phyloP scores from a whole-genome alignment of 2,888 invertebrate species.

The Hirtodrosophila cameraria region DNA sequence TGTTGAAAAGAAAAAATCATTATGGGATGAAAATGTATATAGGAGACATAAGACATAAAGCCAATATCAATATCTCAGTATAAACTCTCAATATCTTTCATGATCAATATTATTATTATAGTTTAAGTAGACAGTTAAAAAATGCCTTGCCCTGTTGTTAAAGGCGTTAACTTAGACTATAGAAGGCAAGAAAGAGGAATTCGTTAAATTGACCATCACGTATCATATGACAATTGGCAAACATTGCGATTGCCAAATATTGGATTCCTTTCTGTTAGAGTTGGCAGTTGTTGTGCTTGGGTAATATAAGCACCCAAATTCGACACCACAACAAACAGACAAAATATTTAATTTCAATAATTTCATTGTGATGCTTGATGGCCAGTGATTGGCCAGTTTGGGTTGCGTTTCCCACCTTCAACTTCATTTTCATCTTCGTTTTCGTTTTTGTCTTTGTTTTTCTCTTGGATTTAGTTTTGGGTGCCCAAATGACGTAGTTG shows the following conservation, averaged over 20 bases:
- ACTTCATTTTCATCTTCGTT: not conserved
- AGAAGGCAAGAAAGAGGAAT: no score
- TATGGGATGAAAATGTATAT: no score
- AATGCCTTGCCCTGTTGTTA: no score
- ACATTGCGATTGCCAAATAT: conserved; percentile 41
- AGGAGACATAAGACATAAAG: no score
- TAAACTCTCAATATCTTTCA: no score
- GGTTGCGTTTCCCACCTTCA: conserved; percentile 11
- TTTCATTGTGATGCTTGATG: conserved; percentile 48
- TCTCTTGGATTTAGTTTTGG: no score
- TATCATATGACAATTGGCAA: conserved; percentile 40
- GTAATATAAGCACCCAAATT: conserved; percentile 68
- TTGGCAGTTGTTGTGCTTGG: conserved; percentile 19
- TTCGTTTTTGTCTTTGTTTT: not conserved
- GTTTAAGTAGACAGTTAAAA: no score
- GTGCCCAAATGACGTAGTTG: conserved; percentile 46
- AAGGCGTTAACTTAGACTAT: no score
- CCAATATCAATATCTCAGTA: no score
- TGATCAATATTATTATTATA: no score
- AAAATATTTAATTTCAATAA: conserved; percentile 69
- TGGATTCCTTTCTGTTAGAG: conserved; percentile 18
- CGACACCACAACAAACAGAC: conserved; percentile 59
- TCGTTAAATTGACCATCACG: not conserved
- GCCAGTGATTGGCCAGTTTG: conserved; percentile 34
- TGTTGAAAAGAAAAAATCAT: no score